These are phyloP conservation scores for Chrysotoxum bicinctum DNA, from an alignment of 2,888 invertebrate species.

Conservation along the genomic window DNA sequence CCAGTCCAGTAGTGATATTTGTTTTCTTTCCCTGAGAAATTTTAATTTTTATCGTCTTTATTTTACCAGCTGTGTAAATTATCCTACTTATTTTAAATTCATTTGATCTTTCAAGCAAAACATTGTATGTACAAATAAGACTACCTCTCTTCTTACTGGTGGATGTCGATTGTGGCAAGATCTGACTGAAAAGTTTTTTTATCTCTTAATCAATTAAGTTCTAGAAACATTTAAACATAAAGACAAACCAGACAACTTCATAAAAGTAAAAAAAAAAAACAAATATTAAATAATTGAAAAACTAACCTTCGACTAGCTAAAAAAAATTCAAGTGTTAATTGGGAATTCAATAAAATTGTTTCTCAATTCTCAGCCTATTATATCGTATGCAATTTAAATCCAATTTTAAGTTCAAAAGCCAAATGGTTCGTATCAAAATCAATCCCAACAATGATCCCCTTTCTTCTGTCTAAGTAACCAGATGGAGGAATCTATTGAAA, in stretches of 20 bases:
- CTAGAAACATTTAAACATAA: background rate
- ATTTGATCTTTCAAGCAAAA: too few relatives aligned
- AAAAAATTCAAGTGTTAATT: conserved; percentile 21
- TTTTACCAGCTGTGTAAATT: too few relatives aligned
- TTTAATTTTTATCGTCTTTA: too few relatives aligned
- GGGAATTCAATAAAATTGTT: background rate
- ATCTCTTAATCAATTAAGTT: too few relatives aligned
- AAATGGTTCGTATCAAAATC: conserved; percentile 7
- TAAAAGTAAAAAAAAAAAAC: background rate
- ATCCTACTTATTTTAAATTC: too few relatives aligned
- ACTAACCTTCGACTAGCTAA: background rate
- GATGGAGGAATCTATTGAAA: background rate
- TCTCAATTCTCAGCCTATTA: conserved; percentile 12
- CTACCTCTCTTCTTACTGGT: too few relatives aligned
- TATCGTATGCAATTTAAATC: conserved; percentile 3
- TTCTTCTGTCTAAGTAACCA: background rate
- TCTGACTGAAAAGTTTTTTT: too few relatives aligned
- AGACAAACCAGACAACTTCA: background rate
- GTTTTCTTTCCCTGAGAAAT: too few relatives aligned
- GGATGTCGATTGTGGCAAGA: too few relatives aligned
- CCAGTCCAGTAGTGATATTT: too few relatives aligned
- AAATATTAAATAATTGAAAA: conserved; percentile 1
- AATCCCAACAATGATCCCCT: background rate
- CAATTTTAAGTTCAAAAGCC: background rate
- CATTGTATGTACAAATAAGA: too few relatives aligned